Base-by-base conservation (phyloP, 2,888 invertebrate species). In the Drosophila demipolita region DNA sequence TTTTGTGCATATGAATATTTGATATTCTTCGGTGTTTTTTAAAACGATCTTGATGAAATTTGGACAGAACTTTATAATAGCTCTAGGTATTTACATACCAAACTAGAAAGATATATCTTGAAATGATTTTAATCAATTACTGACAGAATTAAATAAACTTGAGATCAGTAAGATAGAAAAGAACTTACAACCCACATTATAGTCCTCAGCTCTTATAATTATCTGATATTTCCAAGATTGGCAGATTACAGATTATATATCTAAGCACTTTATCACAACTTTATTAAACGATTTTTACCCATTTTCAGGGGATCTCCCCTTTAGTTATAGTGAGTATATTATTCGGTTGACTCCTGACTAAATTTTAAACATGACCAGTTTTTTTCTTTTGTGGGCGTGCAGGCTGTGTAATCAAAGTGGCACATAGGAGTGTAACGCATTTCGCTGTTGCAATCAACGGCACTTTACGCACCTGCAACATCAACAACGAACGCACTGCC, bases 381-480 rank as follows among this genome's bases (percentile, higher is more conserved):
- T 36, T 36, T 40, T 49, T 33, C 20, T n/a, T 48, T 60, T 57
- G 29, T 38, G 48, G 20, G 58, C 50, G 29, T 35, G 49, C 36
- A 23, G 36, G 29, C 36, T 65, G 52, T 35, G 45, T 29, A 2
- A 12, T 9, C 58, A 36, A 70, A 57, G 59, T 77, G 72, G 40
- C 65, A 50, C 42, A 55, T 50, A 60, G 66, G 69, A 76, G 68
- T 55, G 71, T 55, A 45, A 36, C 59, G 58, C 36, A 63, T 62
- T 61, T 36, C 38, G 60, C 36, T 58, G 57, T 65, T 54, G 70
- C 54, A 80, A 83, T 76, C 83, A 80, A 80, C 83, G 66, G 35
- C 63, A 60, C 63, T 66, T 64, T 23, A 75, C 83, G 77, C 80
- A 80, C 77, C 48, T 57, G 49, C 75, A 67, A 53, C 68, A 48